Evolutionary conservation across 2,797 vertebrate species (phyloP).

Genomic region (Tapera naevia): DNA sequence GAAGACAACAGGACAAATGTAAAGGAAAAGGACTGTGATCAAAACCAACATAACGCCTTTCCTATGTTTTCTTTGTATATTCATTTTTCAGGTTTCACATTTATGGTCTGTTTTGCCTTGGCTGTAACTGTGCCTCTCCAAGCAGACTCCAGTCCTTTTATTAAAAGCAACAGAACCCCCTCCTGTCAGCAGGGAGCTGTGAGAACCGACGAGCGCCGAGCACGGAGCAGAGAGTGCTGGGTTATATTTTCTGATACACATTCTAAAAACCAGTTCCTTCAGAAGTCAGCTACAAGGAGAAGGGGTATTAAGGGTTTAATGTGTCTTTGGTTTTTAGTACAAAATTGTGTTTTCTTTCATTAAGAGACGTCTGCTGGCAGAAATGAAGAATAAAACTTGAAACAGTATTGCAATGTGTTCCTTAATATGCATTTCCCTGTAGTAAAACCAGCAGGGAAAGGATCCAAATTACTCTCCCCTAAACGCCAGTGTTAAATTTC

Average conservation of each 20-base stretch:
- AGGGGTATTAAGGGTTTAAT: conserved; percentile 32
- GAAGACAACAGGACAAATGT: neutral
- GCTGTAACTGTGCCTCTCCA: neutral
- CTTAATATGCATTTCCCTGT: conserved; percentile 65
- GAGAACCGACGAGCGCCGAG: neutral
- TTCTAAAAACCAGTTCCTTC: neutral
- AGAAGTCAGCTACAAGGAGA: neutral
- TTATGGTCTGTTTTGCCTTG: neutral
- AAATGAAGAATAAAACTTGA: conserved; percentile 60
- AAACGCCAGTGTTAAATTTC: conserved; percentile 68
- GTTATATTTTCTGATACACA: neutral
- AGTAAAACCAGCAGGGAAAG: conserved; percentile 80
- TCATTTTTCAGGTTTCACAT: neutral
- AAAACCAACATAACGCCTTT: neutral
- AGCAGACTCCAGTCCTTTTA: neutral
- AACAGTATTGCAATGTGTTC: conserved; percentile 78
- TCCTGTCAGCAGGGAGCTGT: neutral
- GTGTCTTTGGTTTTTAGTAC: conserved; percentile 1
- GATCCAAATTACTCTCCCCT: conserved; percentile 77
- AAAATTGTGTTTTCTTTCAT: conserved; percentile 50
- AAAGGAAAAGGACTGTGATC: neutral
- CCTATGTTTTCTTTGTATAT: neutral
- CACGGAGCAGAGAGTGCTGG: neutral
- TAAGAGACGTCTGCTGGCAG: conserved; percentile 50
- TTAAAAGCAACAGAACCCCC: neutral